These are phyloP conservation scores for Myrmophylax atrothorax DNA, from an alignment of 2,113 vertebrate genomes.

Conservation along the genomic window DNA sequence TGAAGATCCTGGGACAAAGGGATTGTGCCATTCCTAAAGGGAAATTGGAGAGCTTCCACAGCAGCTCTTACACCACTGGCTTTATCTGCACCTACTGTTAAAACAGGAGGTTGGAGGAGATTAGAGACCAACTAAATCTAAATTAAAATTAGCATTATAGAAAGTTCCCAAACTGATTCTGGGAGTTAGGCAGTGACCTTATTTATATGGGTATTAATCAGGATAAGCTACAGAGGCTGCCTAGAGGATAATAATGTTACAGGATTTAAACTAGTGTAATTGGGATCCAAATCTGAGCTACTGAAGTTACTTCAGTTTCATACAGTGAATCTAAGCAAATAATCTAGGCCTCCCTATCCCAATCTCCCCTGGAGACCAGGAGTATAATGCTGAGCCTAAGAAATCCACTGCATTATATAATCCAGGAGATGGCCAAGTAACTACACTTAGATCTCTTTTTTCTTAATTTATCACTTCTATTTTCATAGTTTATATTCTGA, in stretches of 20 bases:
- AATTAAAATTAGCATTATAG: conserved; percentile 26
- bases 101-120: background rate
- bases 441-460: background rate
- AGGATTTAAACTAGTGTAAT: background rate
- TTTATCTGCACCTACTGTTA: background rate
- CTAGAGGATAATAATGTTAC: background rate
- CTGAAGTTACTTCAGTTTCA: background rate
- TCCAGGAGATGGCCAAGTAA: background rate
- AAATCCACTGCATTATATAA: background rate
- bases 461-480: background rate
- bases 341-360: background rate
- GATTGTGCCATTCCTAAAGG: background rate
- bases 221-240: background rate
- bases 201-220: background rate
- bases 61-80: background rate
- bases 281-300: background rate
- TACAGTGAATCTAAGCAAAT: background rate
- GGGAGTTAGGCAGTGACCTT: background rate
- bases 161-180: background rate
- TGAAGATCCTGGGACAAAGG: background rate
- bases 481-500: background rate
- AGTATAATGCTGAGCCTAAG: background rate
- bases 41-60: background rate
- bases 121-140: background rate
- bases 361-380: background rate